phyloP scores from a whole-genome alignment of 2,113 vertebrate genomes.

The Microcebus tavaratra region DNA sequence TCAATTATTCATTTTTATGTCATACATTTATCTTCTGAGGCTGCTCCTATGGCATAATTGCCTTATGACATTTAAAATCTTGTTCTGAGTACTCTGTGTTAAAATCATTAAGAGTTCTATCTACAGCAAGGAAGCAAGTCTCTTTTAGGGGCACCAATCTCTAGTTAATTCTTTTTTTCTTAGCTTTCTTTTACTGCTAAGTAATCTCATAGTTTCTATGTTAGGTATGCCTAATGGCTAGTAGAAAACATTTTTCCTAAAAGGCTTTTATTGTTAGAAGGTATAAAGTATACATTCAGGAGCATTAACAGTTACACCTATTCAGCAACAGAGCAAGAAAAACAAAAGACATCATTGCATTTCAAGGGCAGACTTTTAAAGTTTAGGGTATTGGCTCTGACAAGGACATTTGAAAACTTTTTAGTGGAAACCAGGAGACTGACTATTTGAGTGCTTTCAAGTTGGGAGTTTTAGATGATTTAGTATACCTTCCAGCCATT shows the following conservation, averaged over 20 bases:
- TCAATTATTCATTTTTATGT: conserved; percentile 13
- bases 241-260: not conserved
- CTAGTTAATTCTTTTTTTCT: conserved; percentile 71
- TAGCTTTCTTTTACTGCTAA: conserved; percentile 75
- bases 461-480: conserved; percentile 36
- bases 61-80: not conserved
- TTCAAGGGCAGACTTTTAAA: not conserved
- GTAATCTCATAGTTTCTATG: conserved; percentile 55
- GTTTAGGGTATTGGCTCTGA: not conserved
- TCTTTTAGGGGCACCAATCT: conserved; percentile 71
- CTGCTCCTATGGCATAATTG: not conserved
- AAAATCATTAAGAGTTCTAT: conserved; percentile 64
- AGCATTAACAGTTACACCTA: not conserved
- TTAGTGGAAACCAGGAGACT: conserved; percentile 20
- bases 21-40: not conserved
- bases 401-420: conserved; percentile 26
- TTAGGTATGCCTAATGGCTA: conserved; percentile 63
- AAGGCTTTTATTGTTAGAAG: conserved; percentile 39
- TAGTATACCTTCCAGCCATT: conserved; percentile 4
- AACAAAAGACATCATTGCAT: not conserved
- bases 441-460: not conserved
- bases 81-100: not conserved
- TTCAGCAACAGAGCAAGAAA: conserved; percentile 9
- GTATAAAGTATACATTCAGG: not conserved
- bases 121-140: conserved; percentile 64